Evolutionary conservation across 2,797 vertebrate genomes (phyloP).

Genomic region (Scomberomorus guttatus): DNA sequence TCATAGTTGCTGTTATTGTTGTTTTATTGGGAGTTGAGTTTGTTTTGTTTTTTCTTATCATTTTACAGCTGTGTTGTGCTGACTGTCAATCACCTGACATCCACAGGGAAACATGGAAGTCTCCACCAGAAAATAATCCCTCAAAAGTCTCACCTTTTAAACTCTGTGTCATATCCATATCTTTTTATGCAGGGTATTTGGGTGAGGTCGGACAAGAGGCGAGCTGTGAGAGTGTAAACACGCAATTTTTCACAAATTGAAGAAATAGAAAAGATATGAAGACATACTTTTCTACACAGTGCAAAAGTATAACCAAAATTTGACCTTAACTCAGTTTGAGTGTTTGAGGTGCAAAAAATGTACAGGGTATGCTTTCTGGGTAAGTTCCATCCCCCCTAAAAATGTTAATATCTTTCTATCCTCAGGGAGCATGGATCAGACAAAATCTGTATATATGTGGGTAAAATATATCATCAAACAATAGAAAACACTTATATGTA

Average conservation of each 20-base stretch:
- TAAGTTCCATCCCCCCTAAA: background rate
- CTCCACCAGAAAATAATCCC: slow-evolving; percentile 38
- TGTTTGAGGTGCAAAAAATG: background rate
- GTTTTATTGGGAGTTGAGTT: slow-evolving; percentile 44
- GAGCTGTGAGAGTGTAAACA: background rate
- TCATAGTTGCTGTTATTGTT: slow-evolving; percentile 54
- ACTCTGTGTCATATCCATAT: slow-evolving; percentile 21
- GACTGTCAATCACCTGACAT: slow-evolving; percentile 56
- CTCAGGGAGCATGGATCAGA: background rate
- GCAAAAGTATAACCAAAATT: background rate
- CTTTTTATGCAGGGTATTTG: background rate
- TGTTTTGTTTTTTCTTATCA: slow-evolving; percentile 25
- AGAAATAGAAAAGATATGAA: background rate
- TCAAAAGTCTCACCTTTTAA: slow-evolving; percentile 45
- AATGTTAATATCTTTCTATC: slow-evolving; percentile 12
- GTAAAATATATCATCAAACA: slow-evolving; percentile 23
- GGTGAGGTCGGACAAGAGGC: background rate
- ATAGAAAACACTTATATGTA: slow-evolving; percentile 25
- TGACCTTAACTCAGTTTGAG: background rate
- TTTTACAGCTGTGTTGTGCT: slow-evolving; percentile 52
- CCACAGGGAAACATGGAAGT: slow-evolving; percentile 25
- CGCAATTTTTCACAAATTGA: too few relatives aligned
- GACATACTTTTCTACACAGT: background rate
- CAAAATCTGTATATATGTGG: slow-evolving; percentile 21
- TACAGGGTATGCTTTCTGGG: background rate